phyloP scores from a whole-genome alignment of 2,888 invertebrate genomes.

The Thymelicus sylvestris region DNA sequence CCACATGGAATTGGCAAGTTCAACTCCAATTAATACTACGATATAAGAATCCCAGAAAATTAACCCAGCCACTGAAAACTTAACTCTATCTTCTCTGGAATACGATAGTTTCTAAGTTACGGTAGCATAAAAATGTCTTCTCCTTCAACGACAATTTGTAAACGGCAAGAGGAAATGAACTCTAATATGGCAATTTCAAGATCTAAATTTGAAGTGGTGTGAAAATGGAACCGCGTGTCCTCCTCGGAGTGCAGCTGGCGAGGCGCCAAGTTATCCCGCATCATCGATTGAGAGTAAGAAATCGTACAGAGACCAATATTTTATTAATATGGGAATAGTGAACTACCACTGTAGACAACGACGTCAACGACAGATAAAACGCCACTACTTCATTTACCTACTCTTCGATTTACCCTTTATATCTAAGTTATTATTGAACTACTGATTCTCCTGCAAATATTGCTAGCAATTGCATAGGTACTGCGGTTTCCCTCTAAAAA shows the following conservation, averaged over 20 bases:
- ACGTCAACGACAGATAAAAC: too few relatives aligned
- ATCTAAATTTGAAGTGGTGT: slow-evolving; percentile 29
- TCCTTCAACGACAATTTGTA: slow-evolving; percentile 27
- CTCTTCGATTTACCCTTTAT: too few relatives aligned
- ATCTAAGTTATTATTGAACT: too few relatives aligned
- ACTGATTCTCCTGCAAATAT: too few relatives aligned
- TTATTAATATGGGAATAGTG: background rate
- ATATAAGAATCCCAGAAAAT: slow-evolving; percentile 24
- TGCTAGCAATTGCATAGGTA: too few relatives aligned
- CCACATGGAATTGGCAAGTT: slow-evolving; percentile 1
- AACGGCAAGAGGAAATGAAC: slow-evolving; percentile 32
- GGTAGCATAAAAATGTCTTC: slow-evolving; percentile 14
- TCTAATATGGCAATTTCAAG: slow-evolving; percentile 34
- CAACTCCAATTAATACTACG: slow-evolving; percentile 26
- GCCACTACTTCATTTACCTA: too few relatives aligned
- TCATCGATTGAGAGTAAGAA: slow-evolving; percentile 3
- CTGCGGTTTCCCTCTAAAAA: too few relatives aligned
- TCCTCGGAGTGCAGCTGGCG: slow-evolving; percentile 27
- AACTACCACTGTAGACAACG: too few relatives aligned
- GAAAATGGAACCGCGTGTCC: slow-evolving; percentile 32
- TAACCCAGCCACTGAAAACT: background rate
- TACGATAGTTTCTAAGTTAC: slow-evolving; percentile 10
- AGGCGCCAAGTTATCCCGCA: slow-evolving; percentile 15
- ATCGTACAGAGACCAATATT: background rate
- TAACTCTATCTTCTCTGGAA: background rate